Evolutionary conservation across 2,113 vertebrate genomes (phyloP).

Genomic region (Rattus rattus): DNA sequence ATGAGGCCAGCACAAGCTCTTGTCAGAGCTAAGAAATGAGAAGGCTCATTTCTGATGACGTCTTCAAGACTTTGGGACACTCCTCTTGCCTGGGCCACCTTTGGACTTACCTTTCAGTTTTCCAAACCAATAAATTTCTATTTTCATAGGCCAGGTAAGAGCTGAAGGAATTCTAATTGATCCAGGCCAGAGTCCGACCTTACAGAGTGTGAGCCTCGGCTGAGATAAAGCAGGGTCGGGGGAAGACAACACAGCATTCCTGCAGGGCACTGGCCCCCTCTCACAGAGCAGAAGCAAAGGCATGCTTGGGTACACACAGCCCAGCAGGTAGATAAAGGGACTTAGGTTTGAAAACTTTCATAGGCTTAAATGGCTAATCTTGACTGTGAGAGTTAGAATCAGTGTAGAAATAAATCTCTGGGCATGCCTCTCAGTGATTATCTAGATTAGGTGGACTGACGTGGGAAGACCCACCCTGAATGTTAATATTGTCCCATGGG

Average conservation of each 20-base stretch:
- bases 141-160: conserved; percentile 23
- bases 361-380: not conserved
- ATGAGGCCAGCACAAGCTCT: not conserved
- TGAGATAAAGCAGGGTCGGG: not conserved
- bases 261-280: not conserved
- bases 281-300: not conserved
- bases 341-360: not conserved
- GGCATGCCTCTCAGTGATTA: not conserved
- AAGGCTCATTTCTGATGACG: not conserved
- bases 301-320: not conserved
- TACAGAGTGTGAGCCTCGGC: not conserved
- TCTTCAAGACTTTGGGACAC: not conserved
- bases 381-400: not conserved
- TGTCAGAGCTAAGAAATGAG: not conserved
- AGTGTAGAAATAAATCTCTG: not conserved
- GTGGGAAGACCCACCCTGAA: not conserved
- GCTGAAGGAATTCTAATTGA: not conserved
- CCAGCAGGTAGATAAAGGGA: not conserved
- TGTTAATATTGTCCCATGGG: not conserved
- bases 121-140: conserved; percentile 63
- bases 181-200: conserved; percentile 29
- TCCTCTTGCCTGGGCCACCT: conserved; percentile 44
- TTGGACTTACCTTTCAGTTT: conserved; percentile 58
- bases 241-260: not conserved
- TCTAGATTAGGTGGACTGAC: not conserved